These are phyloP conservation scores for Neotragus pygmaeus DNA, from an alignment of 2,113 vertebrate species.

Conservation along the genomic window DNA sequence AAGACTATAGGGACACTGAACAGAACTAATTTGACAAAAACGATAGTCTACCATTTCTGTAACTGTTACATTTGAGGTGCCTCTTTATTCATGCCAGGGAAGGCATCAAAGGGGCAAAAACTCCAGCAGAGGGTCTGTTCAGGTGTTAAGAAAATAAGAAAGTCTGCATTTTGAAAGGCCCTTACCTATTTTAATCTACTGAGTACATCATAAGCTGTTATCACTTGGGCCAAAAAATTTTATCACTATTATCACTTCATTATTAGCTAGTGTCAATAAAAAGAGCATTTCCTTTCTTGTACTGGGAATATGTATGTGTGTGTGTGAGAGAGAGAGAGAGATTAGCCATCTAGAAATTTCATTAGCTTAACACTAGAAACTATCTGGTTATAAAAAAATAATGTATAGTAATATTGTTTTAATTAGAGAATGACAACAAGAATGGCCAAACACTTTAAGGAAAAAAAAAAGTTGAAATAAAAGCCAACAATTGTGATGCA, in stretches of 20 bases:
- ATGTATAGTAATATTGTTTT: neutral
- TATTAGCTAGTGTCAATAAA: neutral
- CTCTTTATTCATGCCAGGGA: neutral
- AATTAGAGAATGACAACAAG: neutral
- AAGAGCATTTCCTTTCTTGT: neutral
- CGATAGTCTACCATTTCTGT: neutral
- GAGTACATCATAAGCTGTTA: neutral
- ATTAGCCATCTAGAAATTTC: neutral
- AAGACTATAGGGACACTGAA: neutral
- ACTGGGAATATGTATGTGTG: neutral
- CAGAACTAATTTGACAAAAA: neutral
- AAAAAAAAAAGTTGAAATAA: neutral
- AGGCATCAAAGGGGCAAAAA: neutral
- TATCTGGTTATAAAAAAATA: neutral
- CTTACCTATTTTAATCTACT: neutral
- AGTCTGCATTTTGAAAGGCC: neutral
- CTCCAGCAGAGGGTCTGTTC: neutral
- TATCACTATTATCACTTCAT: neutral
- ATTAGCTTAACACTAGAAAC: neutral
- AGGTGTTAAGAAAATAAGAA: neutral
- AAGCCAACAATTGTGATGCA: neutral
- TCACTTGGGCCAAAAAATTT: neutral
- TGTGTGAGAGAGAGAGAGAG: neutral
- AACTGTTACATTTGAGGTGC: neutral
- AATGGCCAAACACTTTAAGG: neutral